Base-by-base conservation (phyloP, 2,888 invertebrate genomes). In the Nomada fucata region DNA sequence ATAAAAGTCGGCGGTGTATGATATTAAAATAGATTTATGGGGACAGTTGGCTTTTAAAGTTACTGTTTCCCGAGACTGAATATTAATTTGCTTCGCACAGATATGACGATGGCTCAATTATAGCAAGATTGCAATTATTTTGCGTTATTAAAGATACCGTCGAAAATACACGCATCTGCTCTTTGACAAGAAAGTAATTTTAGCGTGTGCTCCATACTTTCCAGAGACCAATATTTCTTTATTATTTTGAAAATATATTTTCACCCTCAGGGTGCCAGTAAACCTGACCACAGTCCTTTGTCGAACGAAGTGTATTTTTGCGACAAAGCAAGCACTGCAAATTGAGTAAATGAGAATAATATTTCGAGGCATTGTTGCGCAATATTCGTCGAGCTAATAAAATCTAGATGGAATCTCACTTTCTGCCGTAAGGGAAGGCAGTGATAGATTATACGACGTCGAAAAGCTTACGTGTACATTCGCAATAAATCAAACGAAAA, bases 11-110 rank as follows among this genome's bases (percentile, higher is more conserved):
- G 26, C 53, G 57, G 64, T 69, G 42, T 61, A 50, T 36, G 36
- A 61, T 26, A 61, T 77, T 81, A 76, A 87, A 87, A 87, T 87
- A 87, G 88, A 87, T 87, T 87, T 85, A 85, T 73, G 78, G 61
- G 55, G 68, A 61, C 79, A 78, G 77, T 82, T 78, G 70, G 52
- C 80, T 44, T 29, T 20, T 64, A 64, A 7, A 20, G n/a, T 68
- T 36, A 13, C 4, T 18, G 10, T 18, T 3, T 26, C 23, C 52
- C 52, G n/a, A n/a, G 42, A 20, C 4, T 23, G 15, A 53, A 63
- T 57, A 26, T 42, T 2, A 20, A n/a, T 57, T 29, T 55, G 11
- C 1, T 42, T 71, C n/a, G 44, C 18, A 20, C 44, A 42, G n/a
- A 64, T 29, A 26, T 20, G 13, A 18, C 20, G 10, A 13, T 20